Evolutionary conservation across 2,797 vertebrate species (phyloP).

Genomic region (Coendou prehensilis): DNA sequence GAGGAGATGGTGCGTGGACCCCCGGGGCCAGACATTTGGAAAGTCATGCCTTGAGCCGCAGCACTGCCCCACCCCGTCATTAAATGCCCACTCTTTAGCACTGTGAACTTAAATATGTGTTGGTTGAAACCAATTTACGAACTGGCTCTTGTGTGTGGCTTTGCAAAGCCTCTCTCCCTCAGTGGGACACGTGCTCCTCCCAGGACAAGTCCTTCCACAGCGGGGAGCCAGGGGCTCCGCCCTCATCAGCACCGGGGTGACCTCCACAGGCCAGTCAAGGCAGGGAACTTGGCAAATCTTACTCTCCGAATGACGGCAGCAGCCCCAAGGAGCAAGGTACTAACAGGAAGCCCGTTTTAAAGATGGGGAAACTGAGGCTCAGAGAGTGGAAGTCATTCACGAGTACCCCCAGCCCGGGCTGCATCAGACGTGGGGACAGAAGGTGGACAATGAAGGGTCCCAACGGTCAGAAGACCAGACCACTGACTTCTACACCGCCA

Average conservation of each 20-base stretch:
- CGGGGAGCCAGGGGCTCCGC: background rate
- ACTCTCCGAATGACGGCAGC: background rate
- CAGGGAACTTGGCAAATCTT: background rate
- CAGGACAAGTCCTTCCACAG: background rate
- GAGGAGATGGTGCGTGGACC: background rate
- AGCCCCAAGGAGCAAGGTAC: background rate
- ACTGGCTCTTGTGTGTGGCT: background rate
- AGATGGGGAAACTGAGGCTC: background rate
- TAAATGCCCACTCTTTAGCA: background rate
- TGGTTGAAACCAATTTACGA: background rate
- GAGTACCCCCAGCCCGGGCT: background rate
- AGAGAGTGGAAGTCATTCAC: background rate
- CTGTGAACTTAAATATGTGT: background rate
- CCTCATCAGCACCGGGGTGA: background rate
- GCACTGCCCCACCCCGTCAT: background rate
- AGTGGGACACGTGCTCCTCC: fast-evolving
- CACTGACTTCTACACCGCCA: background rate
- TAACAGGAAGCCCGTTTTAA: fast-evolving
- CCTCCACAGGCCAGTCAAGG: background rate
- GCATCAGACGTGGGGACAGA: background rate
- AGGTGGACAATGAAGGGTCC: too few relatives aligned
- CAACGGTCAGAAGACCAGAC: background rate
- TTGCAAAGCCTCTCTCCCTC: background rate
- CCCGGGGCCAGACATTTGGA: background rate
- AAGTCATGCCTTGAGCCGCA: too few relatives aligned